Evolutionary conservation across 53 echinoderm and acorn worm species (phyloP), one percentile per base, ranked within the genome.

Genomic region (Arbacia lixula): DNA sequence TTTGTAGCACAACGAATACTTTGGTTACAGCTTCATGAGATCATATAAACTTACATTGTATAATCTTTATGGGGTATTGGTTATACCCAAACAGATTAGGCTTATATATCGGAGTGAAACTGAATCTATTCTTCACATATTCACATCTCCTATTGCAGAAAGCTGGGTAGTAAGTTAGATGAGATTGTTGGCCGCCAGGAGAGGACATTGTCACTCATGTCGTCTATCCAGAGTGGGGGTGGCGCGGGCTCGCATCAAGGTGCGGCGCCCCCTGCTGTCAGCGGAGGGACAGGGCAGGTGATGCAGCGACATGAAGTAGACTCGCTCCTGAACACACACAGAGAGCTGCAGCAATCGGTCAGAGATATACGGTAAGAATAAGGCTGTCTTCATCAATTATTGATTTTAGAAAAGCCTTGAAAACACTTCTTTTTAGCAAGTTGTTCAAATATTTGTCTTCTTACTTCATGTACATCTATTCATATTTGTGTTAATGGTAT

Each of bases 141-240:
- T n/a, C n/a, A n/a, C n/a, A n/a, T n/a, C n/a, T n/a, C n/a, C 36
- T 35, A 21, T 29, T 51, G 16, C 41, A 68, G 69, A 53, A 53
- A 9, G 16, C 27, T 65, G 9, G 66, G 65, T 43, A 88, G 72
- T 69, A 99, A 99, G 67, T 89, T 99, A 52, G 99, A 99, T 39
- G 99, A 99, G 83, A 99, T 99, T 33, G 88, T 94, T 20, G 99
- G 98, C 12, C 60, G 99, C 25, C 99, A 99, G 36, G 99, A 99
- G 76, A 68, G 94, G 26, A 99, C 99, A 9, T 80, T 99, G 29
- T 94, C 94, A 9, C 74, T 90, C 3, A 92, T 99, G 34, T 87
- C 92, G 3, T 57, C 82, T 1, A 40, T 60, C 14, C 74, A 74
- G 52, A n/a, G n/a, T n/a, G n/a, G n/a, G 4, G 62, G 55, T 19